Percentiles rank a stretch among this genome's conserved stretches.
Evolutionary conservation across 2,113 vertebrate genomes (phyloP).

Genomic region (Dasypus novemcinctus): DNA sequence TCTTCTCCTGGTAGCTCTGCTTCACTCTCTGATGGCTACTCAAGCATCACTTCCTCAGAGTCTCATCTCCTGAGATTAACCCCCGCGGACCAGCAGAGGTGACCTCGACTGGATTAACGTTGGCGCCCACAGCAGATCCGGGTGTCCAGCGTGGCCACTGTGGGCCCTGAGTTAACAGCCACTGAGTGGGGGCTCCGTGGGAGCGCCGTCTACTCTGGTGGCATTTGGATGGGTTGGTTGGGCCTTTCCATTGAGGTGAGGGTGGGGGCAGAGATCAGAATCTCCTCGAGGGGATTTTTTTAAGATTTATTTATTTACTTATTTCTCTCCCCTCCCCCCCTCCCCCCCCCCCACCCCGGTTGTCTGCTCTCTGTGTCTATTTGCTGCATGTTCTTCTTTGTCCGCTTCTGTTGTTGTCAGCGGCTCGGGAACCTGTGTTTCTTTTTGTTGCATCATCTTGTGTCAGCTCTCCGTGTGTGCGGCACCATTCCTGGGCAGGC

Average conservation of each 20-base stretch:
- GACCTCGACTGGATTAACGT: background rate
- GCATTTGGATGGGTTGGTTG: background rate
- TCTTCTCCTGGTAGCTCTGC: background rate
- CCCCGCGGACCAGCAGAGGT: too few species aligned
- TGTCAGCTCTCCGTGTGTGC: too few species aligned
- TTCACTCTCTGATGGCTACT: background rate
- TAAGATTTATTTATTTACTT: too few species aligned
- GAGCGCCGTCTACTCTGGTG: background rate
- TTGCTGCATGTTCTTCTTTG: too few species aligned
- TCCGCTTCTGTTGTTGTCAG: too few species aligned
- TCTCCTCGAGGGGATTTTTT: background rate
- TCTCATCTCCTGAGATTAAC: background rate
- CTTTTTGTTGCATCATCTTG: too few species aligned
- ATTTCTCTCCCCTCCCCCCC: too few species aligned
- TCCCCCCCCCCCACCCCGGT: too few species aligned
- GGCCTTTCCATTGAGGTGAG: background rate
- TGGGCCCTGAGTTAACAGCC: background rate
- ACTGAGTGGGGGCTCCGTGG: too few species aligned
- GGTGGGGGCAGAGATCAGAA: background rate
- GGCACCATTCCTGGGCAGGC: too few species aligned
- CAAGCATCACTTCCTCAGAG: background rate
- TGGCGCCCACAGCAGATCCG: background rate
- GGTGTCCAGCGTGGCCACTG: background rate
- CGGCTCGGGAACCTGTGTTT: too few species aligned
- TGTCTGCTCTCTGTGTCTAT: too few species aligned